Percentiles rank a stretch among this genome's conserved stretches.
phyloP scores from a whole-genome alignment of 2,888 invertebrate genomes.

The Rhagophthalmus giganteus region DNA sequence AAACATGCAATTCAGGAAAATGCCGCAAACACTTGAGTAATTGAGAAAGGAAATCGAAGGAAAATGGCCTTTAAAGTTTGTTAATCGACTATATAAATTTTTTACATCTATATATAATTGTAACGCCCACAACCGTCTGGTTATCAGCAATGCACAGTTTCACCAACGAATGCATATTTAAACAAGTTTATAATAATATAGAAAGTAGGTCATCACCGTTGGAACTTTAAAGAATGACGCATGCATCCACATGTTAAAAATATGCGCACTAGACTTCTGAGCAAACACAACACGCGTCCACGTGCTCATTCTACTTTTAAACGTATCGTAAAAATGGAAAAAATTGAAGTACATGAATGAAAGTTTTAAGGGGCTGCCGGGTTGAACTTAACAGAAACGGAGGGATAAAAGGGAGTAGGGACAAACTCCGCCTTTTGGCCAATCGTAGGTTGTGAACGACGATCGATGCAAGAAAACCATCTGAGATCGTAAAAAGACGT shows the following conservation, averaged over 20 bases:
- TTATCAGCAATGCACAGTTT: too few species aligned
- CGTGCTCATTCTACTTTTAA: constrained; percentile 22
- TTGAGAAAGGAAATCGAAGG: constrained; percentile 40
- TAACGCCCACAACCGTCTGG: too few species aligned
- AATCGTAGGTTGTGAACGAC: constrained; percentile 45
- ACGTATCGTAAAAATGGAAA: constrained; percentile 24
- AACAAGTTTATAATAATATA: too few species aligned
- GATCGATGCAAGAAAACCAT: constrained; percentile 57
- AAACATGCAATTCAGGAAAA: constrained; percentile 49
- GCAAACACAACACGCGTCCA: constrained; percentile 16
- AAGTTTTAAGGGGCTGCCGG: constrained; percentile 32
- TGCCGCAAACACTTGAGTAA: constrained; percentile 50
- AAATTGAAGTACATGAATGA: constrained; percentile 36
- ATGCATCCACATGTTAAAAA: neutral
- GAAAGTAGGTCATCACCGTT: too few species aligned
- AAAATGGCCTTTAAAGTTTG: constrained; percentile 13
- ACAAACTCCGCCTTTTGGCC: constrained; percentile 53
- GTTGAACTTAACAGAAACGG: constrained; percentile 36
- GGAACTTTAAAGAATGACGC: constrained; percentile 1
- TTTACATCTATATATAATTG: too few species aligned
- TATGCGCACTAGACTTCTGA: neutral
- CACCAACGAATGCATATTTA: too few species aligned
- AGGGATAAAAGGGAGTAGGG: constrained; percentile 45
- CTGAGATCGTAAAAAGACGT: constrained; percentile 58
- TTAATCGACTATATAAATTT: too few species aligned